A percentile compares a stretch with the other conserved stretches of the same genome.
Conservation (phyloP, 1,140 invertebrate species). For the Trachelipus rathkii region DNA sequence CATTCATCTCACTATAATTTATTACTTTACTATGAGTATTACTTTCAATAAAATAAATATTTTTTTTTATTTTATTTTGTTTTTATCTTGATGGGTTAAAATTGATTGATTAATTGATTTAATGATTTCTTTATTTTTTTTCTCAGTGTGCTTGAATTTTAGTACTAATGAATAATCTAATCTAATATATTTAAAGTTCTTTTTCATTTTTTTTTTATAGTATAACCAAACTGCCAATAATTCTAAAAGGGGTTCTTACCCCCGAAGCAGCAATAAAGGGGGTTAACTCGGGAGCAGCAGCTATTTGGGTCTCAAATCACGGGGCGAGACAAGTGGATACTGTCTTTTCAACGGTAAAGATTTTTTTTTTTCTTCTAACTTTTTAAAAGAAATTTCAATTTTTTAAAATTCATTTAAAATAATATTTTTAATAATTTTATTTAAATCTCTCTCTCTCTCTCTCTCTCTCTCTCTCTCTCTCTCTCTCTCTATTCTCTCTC, state of each 20-base stretch:
- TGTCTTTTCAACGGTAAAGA: slow-evolving; percentile 67
- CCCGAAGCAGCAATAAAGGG: slow-evolving; percentile 77
- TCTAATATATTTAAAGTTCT: neutral
- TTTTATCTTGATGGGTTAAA: neutral
- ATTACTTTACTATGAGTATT: too few relatives aligned
- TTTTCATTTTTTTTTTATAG: slow-evolving; percentile 28
- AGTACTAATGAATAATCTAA: neutral
- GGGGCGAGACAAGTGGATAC: slow-evolving; percentile 83
- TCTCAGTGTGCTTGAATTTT: neutral
- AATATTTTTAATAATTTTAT: too few relatives aligned
- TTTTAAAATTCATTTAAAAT: too few relatives aligned
- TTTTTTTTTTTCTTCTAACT: too few relatives aligned
- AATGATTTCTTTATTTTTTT: slow-evolving; percentile 39
- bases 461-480: too few relatives aligned
- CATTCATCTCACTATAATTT: too few relatives aligned
- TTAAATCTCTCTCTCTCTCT: too few relatives aligned
- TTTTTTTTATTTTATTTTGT: too few relatives aligned
- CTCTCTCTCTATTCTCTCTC: too few relatives aligned
- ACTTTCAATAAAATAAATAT: too few relatives aligned
- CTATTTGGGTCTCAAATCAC: slow-evolving; percentile 86
- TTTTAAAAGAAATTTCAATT: too few relatives aligned
- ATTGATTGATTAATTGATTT: slow-evolving; percentile 13
- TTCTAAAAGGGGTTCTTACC: slow-evolving; percentile 85
- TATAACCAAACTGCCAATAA: slow-evolving; percentile 69
- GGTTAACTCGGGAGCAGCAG: slow-evolving; percentile 66